These are phyloP conservation scores for Oreortyx pictus DNA, from an alignment of 2,797 vertebrate genomes.

Conservation along the genomic window DNA sequence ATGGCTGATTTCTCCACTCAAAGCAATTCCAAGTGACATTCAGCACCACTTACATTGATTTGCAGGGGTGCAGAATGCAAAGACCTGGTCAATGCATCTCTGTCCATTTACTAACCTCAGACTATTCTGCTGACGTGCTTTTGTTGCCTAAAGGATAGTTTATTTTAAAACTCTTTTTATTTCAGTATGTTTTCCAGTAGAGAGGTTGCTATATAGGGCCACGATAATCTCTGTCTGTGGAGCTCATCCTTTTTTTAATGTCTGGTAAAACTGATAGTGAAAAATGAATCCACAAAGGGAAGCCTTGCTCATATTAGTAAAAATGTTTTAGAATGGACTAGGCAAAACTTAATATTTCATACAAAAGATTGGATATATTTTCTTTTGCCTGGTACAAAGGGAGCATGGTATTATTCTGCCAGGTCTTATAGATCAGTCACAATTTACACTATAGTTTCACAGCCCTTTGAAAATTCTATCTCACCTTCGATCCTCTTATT, in stretches of 20 bases:
- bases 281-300: not conserved
- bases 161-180: not conserved
- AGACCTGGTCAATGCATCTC: fast-evolving
- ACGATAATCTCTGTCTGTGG: not conserved
- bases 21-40: not conserved
- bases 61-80: not conserved
- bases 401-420: not conserved
- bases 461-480: not conserved
- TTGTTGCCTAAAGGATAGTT: not conserved
- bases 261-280: not conserved
- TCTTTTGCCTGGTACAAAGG: not conserved
- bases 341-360: not conserved
- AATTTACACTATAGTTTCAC: not conserved
- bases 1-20: not conserved
- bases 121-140: fast-evolving
- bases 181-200: not conserved
- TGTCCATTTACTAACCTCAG: not conserved
- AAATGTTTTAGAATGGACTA: not conserved
- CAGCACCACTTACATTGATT: not conserved
- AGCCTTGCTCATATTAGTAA: not conserved
- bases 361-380: not conserved
- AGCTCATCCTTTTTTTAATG: not conserved
- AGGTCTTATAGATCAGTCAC: not conserved
- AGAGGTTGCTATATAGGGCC: not conserved
- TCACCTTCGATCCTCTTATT: not conserved